phyloP scores from a whole-genome alignment of 2,888 invertebrate species.

The Drosophila setosimentum region DNA sequence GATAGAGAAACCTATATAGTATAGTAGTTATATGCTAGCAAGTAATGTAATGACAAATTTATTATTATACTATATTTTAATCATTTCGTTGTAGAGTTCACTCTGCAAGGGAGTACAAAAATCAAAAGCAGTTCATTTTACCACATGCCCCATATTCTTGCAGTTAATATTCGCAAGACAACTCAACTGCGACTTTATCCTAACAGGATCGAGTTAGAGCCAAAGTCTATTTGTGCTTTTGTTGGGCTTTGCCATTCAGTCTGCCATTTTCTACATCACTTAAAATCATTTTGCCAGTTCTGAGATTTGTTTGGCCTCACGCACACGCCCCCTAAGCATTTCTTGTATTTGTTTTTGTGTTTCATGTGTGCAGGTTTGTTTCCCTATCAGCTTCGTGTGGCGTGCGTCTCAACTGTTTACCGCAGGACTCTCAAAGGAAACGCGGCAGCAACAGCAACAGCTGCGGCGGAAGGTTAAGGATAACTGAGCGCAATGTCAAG shows the following conservation, averaged over 20 bases:
- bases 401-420: conserved; percentile 35
- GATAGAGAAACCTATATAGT: background rate
- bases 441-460: background rate
- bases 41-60: background rate
- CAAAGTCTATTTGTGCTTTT: conserved; percentile 16
- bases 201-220: conserved; percentile 60
- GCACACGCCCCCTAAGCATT: conserved; percentile 12
- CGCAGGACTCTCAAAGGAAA: conserved; percentile 13
- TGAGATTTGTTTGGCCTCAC: conserved; percentile 50
- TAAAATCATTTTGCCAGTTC: conserved; percentile 72
- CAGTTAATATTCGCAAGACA: conserved; percentile 53
- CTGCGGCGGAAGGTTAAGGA: conserved; percentile 1
- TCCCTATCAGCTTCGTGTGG: conserved; percentile 54
- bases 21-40: background rate
- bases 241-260: conserved; percentile 16
- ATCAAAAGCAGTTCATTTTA: background rate
- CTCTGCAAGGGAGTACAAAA: background rate
- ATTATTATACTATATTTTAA: background rate
- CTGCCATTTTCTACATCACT: conserved; percentile 55
- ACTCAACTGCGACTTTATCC: conserved; percentile 51
- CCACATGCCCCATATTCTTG: conserved; percentile 19
- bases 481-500: conserved; percentile 33
- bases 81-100: background rate
- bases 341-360: conserved; percentile 24
- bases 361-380: conserved; percentile 64